Percentiles rank a stretch among this genome's conserved stretches.
phyloP scores from a whole-genome alignment of 2,888 invertebrate genomes.

The Ommatoiulus sabulosus region DNA sequence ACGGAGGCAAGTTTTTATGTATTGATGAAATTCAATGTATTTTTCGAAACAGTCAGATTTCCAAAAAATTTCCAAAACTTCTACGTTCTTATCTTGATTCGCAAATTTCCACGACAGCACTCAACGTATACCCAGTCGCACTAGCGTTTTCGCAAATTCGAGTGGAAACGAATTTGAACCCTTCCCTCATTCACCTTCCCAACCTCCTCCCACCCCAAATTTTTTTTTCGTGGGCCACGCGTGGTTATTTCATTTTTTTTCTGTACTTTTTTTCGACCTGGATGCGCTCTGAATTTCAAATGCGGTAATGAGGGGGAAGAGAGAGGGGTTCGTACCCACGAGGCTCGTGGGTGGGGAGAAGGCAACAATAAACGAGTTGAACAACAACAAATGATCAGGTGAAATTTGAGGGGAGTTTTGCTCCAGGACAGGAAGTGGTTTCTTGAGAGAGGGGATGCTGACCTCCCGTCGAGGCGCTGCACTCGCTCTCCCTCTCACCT shows the following conservation, averaged over 20 bases:
- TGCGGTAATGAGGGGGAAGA: constrained; percentile 22
- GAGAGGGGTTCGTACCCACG: background rate
- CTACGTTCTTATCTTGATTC: no score
- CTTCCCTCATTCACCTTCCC: background rate
- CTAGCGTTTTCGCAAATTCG: no score
- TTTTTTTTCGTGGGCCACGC: constrained; percentile 37
- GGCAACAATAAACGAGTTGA: constrained; percentile 44
- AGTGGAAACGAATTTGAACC: constrained; percentile 16
- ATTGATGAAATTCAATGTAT: no score
- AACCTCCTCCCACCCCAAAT: background rate
- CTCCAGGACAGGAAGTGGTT: constrained; percentile 56
- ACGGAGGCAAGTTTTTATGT: no score
- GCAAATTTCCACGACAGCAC: no score
- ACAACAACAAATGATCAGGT: constrained; percentile 43
- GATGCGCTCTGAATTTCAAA: constrained; percentile 39
- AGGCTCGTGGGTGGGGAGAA: constrained; percentile 37
- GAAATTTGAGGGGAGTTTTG: constrained; percentile 47
- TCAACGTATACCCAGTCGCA: no score
- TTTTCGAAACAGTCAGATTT: no score
- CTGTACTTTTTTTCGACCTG: background rate
- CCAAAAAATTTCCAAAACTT: no score
- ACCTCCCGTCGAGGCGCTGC: constrained; percentile 51
- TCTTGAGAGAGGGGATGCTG: constrained; percentile 44
- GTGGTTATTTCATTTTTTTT: constrained; percentile 15
- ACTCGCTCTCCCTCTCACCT: constrained; percentile 42